These are phyloP conservation scores for Oncorhynchus keta DNA, from an alignment of 2,113 vertebrate genomes.

Conservation along the genomic window DNA sequence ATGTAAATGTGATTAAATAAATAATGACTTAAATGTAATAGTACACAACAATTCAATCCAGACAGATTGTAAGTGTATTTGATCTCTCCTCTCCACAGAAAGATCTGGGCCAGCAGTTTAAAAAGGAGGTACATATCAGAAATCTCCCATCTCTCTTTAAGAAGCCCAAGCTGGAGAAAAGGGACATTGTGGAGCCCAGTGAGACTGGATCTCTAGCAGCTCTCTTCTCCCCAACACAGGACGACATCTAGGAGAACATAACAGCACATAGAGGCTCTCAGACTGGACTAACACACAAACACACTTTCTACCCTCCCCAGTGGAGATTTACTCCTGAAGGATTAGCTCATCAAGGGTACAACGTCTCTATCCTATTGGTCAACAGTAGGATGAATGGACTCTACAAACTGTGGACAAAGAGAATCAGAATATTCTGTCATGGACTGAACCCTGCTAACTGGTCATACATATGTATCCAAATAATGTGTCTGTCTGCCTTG, in stretches of 20 bases:
- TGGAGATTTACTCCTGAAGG: neutral
- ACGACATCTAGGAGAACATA: conserved; percentile 45
- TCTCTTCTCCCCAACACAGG: conserved; percentile 74
- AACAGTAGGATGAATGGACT: conserved; percentile 5
- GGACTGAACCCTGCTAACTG: too few relatives aligned
- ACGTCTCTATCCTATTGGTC: neutral
- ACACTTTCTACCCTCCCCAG: conserved; percentile 1
- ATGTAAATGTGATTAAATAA: neutral
- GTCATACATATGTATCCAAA: too few relatives aligned
- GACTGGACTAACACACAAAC: too few relatives aligned
- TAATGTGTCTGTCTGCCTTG: too few relatives aligned
- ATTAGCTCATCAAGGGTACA: neutral
- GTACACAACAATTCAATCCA: too few relatives aligned
- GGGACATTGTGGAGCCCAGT: conserved; percentile 71
- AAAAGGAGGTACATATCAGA: conserved; percentile 97
- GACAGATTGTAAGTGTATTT: conserved; percentile 5
- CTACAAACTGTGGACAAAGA: neutral
- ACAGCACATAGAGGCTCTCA: neutral
- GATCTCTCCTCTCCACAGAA: conserved; percentile 75
- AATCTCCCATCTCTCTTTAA: conserved; percentile 97
- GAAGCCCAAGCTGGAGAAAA: conserved; percentile 81
- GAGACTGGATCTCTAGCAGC: conserved; percentile 72
- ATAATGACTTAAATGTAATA: too few relatives aligned
- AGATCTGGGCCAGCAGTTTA: conserved; percentile 94
- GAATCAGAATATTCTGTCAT: too few relatives aligned